phyloP scores from a whole-genome alignment of 2,113 vertebrate genomes.

The Syngnathus floridae region DNA sequence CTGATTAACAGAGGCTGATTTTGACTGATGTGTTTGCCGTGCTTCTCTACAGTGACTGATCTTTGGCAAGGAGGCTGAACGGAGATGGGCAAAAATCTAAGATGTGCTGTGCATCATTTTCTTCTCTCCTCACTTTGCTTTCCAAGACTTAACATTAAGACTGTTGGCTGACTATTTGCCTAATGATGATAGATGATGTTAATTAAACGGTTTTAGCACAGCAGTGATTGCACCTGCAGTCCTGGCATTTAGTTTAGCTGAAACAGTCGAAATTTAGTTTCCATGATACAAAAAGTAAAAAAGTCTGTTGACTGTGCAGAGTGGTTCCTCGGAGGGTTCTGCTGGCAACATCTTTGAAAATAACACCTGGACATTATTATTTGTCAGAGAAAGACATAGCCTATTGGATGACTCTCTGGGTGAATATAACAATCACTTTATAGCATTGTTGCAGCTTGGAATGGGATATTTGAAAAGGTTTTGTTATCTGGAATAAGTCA shows the following conservation, averaged over 20 bases:
- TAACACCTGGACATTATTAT: slow-evolving; percentile 39
- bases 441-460: neutral
- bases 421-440: slow-evolving; percentile 13
- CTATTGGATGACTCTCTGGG: neutral
- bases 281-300: slow-evolving; percentile 7
- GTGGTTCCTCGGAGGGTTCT: slow-evolving; percentile 12
- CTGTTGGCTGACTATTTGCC: slow-evolving; percentile 62
- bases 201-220: slow-evolving; percentile 72
- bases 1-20: slow-evolving; percentile 52
- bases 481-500: neutral
- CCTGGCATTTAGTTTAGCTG: slow-evolving; percentile 33
- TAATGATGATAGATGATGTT: slow-evolving; percentile 77
- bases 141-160: slow-evolving; percentile 65
- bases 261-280: slow-evolving; percentile 31
- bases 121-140: slow-evolving; percentile 48
- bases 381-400: slow-evolving; percentile 5
- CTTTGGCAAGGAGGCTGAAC: slow-evolving; percentile 26
- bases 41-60: slow-evolving; percentile 44
- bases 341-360: slow-evolving; percentile 24
- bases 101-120: slow-evolving; percentile 46
- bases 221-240: slow-evolving; percentile 68
- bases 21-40: slow-evolving; percentile 61
- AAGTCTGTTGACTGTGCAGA: slow-evolving; percentile 32
- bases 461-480: neutral
- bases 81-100: slow-evolving; percentile 23